Base-by-base conservation (phyloP, 2,113 vertebrate genomes). In the Actenoides hombroni region DNA sequence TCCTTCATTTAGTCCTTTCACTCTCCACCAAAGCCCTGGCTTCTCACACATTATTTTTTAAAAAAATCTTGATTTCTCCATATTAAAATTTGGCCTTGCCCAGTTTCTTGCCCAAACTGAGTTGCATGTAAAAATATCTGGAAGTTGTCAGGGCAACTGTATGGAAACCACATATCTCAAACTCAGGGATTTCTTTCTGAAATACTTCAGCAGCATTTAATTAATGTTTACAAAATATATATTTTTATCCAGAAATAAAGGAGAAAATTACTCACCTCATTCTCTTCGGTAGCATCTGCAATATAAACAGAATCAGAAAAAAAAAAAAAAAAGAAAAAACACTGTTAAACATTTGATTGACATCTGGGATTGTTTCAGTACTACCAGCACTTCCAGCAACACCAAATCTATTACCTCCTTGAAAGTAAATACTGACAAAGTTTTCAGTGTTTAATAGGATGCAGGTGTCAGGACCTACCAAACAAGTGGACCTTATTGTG, bases 181-280 rank as follows among this genome's bases (percentile, higher is more conserved):
- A 31, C 16, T 54, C 23, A 26, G 18, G 20, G 11, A 68, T 25
- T 39, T 59, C 3, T 80, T 35, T 71, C 53, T 57, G 18, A 83
- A 91, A 67, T 56, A 64, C 9, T 65, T 48, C 46, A 9, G 15
- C 61, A 87, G 16, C 25, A 61, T 73, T 76, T 79, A 51, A 40
- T 53, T 83, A 48, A 48, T 21, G 3, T 69, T 56, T 69, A 53
- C 11, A n/a, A 8, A 29, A 26, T 28, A 20, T 17, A 4, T 71
- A 4, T 53, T 75, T 83, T 80, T 67, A 85, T 39, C 18, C 10
- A 60, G 49, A 81, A 82, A 59, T 48, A 71, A 71, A 92, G 11
- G 31, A 75, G 33, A 86, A 68, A 77, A 46, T 73, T 31, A 81
- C 93, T 96, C 60, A 96, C 96, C 65, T 91, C 88, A 19, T 71